Conservation (phyloP, 2,888 invertebrate genomes). For the Odontocolon sp. region DNA sequence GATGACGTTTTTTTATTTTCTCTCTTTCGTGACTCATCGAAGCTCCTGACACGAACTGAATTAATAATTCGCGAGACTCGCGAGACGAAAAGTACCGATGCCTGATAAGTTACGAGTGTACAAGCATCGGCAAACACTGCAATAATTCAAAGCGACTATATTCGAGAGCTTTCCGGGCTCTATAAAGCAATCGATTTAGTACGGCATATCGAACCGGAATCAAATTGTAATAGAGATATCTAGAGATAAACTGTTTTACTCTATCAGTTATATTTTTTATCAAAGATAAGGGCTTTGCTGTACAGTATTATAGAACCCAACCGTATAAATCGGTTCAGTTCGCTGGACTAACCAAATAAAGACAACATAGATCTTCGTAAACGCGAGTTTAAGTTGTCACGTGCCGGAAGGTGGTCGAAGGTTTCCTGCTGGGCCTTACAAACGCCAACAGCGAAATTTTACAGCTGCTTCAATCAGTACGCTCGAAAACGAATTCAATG, state of each 20-base stretch:
- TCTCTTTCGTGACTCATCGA: background rate
- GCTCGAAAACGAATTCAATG: slow-evolving; percentile 4
- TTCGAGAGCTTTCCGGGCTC: background rate
- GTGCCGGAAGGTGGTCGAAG: slow-evolving; percentile 26
- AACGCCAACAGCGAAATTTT: slow-evolving; percentile 32
- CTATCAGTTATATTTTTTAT: no score
- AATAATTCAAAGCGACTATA: slow-evolving; percentile 34
- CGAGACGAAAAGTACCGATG: background rate
- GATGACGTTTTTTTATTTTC: background rate
- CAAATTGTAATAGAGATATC: no score
- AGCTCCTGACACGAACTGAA: background rate
- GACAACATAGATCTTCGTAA: slow-evolving; percentile 11
- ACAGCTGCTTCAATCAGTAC: slow-evolving; percentile 42
- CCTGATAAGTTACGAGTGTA: slow-evolving; percentile 30
- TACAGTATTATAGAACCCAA: no score
- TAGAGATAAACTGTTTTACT: no score
- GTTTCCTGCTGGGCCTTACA: slow-evolving; percentile 28
- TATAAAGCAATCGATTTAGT: no score
- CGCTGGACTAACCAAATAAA: slow-evolving; percentile 18
- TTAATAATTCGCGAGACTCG: slow-evolving; percentile 8
- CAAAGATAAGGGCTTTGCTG: no score
- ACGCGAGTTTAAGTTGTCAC: slow-evolving; percentile 16
- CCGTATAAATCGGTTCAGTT: slow-evolving; percentile 15
- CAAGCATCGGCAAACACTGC: slow-evolving; percentile 32
- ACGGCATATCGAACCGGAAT: no score